A percentile compares a stretch with the other conserved stretches of the same genome.
Evolutionary conservation across 1,140 invertebrate genomes (phyloP).

Genomic region (Phymastichus coffea): DNA sequence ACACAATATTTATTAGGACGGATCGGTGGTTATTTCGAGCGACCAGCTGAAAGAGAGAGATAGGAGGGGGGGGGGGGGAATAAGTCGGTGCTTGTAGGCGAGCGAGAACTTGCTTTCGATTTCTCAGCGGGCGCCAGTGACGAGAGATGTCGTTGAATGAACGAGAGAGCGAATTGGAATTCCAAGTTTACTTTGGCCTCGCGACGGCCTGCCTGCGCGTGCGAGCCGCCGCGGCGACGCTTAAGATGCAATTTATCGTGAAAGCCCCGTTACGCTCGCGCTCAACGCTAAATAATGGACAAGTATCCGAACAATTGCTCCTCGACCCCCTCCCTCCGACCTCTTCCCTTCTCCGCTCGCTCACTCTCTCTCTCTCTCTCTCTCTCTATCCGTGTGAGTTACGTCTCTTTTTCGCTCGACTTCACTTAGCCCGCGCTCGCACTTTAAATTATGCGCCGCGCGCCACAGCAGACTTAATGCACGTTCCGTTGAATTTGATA

Average conservation of each 20-base stretch:
- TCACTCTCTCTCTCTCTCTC: conserved; percentile 8
- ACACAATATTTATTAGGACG: conserved; percentile 59
- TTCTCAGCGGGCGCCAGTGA: neutral
- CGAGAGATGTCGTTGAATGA: too few species aligned
- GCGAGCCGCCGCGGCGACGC: neutral
- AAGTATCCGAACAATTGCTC: conserved; percentile 3
- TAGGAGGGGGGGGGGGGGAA: too few species aligned
- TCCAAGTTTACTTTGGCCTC: conserved; percentile 6
- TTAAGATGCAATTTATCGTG: conserved; percentile 22
- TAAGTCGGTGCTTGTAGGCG: neutral
- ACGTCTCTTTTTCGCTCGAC: conserved; percentile 30
- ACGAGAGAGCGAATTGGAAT: too few species aligned
- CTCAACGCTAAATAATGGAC: neutral
- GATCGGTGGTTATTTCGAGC: conserved; percentile 53
- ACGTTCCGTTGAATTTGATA: conserved; percentile 2
- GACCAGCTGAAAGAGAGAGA: too few species aligned
- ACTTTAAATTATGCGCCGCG: conserved; percentile 39
- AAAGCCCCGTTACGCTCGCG: too few species aligned
- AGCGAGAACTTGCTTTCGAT: neutral
- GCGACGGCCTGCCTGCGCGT: too few species aligned
- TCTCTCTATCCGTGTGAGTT: neutral
- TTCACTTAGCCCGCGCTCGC: conserved; percentile 31
- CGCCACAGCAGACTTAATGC: too few species aligned
- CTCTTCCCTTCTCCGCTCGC: neutral
- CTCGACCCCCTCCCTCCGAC: neutral